Evolutionary conservation across 2,888 invertebrate genomes (phyloP), one percentile per base, ranked within the genome.

Genomic region (Xylocampa areola): DNA sequence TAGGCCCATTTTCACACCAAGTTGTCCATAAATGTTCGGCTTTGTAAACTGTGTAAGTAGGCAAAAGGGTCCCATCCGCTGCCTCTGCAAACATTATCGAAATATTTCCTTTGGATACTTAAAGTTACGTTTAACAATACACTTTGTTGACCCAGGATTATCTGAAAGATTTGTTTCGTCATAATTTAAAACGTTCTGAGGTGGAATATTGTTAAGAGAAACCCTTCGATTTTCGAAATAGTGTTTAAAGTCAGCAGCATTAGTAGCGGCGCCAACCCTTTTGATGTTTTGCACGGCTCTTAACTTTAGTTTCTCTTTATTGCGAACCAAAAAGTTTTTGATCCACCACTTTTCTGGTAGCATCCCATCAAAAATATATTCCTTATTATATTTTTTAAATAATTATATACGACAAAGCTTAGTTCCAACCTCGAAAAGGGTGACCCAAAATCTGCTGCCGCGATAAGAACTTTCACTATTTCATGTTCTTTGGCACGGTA

Each of bases 151-250:
- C 29, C 68, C 73, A 17, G 63, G 66, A 45, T 68, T 53, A 39
- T 75, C 64, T n/a, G 47, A 43, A 5, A 67, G 17, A 36, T 67
- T 69, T 7, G 70, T 66, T 35, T 71, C 71, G 25, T 68, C 72
- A 27, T 61, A 68, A 33, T 59, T 62, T 7, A 60, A 41, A 37
- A 65, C 69, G 50, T 61, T 52, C 23, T 27, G 33, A 35, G 23
- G n/a, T 10, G 57, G 62, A 10, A 68, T 37, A 14, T 51, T 51
- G 30, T 60, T 10, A 16, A 63, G 13, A 43, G 55, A 23, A 27
- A 41, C 27, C 43, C 35, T 32, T 39, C 59, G 51, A 53, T 68
- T 53, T 48, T 40, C 41, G 21, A 69, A 69, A 54, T 61, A 64
- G 19, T 21, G 45, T 2, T 39, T 30, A 54, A 58, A 57, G 35